A percentile compares a stretch with the other conserved stretches of the same genome.
Conservation (phyloP, 2,888 invertebrate species). For the Desoria tigrina region DNA sequence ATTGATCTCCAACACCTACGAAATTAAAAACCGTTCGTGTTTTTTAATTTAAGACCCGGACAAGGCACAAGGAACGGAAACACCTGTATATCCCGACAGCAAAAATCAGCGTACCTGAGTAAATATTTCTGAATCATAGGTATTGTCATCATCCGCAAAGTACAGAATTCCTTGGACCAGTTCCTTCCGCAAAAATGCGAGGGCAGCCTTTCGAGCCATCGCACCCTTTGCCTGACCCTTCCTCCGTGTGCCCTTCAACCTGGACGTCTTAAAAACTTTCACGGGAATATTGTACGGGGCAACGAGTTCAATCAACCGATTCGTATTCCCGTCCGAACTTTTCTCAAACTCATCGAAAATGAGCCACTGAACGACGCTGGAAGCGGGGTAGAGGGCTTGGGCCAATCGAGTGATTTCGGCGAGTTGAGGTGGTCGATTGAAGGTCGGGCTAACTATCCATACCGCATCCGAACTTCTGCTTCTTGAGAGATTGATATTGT, state of each 20-base stretch:
- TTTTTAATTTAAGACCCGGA: background rate
- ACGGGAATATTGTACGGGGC: too few species aligned
- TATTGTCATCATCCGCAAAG: constrained; percentile 74
- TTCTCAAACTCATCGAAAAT: constrained; percentile 67
- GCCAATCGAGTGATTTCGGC: constrained; percentile 74
- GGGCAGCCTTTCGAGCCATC: constrained; percentile 71
- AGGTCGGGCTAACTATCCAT: constrained; percentile 36
- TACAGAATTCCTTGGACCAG: constrained; percentile 67
- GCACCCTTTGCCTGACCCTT: constrained; percentile 63
- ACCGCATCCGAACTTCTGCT: constrained; percentile 5
- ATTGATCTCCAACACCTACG: constrained; percentile 65
- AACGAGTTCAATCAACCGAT: too few species aligned
- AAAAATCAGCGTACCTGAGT: background rate
- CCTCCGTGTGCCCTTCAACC: constrained; percentile 54
- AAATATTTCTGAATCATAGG: constrained; percentile 36
- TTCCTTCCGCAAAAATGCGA: constrained; percentile 66
- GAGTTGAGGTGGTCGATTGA: constrained; percentile 26
- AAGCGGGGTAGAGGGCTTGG: constrained; percentile 68
- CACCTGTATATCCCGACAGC: background rate
- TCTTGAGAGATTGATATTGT: background rate
- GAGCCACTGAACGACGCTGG: constrained; percentile 68
- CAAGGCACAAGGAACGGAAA: background rate
- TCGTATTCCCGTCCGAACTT: too few species aligned
- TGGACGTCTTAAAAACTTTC: too few species aligned
- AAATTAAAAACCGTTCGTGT: too few species aligned